These are phyloP conservation scores for Sciurus carolinensis DNA, from an alignment of 2,797 vertebrate species.

Conservation along the genomic window DNA sequence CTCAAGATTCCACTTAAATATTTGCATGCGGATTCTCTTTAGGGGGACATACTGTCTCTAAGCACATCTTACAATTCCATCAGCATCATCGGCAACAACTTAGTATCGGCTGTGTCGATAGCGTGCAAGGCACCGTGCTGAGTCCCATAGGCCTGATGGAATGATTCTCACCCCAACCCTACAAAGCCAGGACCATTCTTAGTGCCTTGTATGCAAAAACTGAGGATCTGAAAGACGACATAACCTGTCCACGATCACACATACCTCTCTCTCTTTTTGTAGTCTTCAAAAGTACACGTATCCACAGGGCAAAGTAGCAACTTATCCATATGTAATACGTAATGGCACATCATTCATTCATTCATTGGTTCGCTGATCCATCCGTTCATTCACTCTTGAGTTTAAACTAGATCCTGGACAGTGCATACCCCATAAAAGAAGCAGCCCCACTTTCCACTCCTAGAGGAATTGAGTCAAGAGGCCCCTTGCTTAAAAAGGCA, in stretches of 20 bases:
- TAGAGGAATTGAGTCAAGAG: not conserved
- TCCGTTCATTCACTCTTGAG: not conserved
- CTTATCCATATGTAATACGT: not conserved
- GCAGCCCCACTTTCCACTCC: not conserved
- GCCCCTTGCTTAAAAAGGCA: not conserved
- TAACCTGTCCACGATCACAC: not conserved
- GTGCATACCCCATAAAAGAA: not conserved
- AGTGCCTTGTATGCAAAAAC: not conserved
- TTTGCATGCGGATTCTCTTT: not conserved
- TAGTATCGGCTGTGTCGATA: accelerated
- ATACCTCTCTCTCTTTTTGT: not conserved
- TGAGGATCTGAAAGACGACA: not conserved
- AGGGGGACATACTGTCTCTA: not conserved
- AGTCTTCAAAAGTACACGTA: not conserved
- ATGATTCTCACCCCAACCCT: not conserved
- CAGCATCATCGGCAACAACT: not conserved
- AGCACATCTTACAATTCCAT: not conserved
- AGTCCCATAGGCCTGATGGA: not conserved
- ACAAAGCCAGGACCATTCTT: not conserved
- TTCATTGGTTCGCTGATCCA: not conserved
- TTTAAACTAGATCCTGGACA: not conserved
- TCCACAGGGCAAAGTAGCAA: not conserved
- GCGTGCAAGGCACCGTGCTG: not conserved
- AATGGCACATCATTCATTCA: not conserved
- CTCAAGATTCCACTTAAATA: not conserved